Conservation (phyloP, 2,113 vertebrate species). For the Tragulus kanchil region DNA sequence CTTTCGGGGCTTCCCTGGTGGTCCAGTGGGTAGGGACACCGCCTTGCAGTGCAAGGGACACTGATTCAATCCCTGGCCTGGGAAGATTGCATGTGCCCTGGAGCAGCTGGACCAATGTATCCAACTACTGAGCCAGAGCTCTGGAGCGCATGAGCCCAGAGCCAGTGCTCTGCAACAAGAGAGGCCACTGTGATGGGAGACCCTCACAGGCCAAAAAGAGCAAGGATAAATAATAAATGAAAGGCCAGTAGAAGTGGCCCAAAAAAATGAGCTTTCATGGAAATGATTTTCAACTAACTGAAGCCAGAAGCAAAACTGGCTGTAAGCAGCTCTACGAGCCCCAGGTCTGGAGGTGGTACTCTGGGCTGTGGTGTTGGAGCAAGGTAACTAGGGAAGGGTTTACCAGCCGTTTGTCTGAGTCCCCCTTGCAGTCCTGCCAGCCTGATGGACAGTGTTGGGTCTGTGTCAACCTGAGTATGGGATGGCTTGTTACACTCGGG, state of each 20-base stretch:
- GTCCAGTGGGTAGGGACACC: no score
- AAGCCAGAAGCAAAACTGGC: background rate
- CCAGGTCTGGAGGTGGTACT: background rate
- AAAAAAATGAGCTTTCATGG: background rate
- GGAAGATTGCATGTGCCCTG: no score
- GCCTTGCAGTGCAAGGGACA: no score
- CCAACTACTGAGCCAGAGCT: no score
- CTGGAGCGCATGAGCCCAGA: no score
- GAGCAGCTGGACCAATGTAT: no score
- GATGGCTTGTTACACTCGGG: background rate
- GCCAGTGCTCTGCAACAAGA: no score
- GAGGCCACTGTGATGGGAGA: no score
- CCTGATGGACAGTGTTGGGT: background rate
- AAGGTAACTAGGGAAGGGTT: background rate
- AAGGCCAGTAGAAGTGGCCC: no score
- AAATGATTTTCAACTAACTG: background rate
- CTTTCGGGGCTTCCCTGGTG: background rate
- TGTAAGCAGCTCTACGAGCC: background rate
- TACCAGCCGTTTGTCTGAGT: background rate
- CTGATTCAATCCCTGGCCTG: no score
- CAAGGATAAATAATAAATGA: no score
- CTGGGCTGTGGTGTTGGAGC: background rate
- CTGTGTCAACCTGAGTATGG: background rate
- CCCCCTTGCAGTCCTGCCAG: accelerated
- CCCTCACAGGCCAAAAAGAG: no score